Percentiles rank a stretch among this genome's conserved stretches.
Conservation (phyloP, 2,113 vertebrate genomes). For the Oceanites oceanicus region DNA sequence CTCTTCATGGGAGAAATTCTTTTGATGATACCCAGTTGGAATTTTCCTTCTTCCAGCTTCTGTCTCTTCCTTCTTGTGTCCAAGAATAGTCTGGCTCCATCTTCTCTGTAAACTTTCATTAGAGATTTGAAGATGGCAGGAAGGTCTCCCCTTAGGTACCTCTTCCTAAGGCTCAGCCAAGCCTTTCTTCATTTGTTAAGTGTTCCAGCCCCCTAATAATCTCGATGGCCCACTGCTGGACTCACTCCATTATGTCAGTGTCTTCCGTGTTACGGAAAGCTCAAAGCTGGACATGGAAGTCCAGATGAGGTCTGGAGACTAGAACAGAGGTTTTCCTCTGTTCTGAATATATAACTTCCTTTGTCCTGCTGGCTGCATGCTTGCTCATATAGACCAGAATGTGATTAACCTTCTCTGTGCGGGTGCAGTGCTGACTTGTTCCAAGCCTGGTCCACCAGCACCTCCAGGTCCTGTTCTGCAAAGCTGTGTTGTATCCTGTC, state of each 20-base stretch:
- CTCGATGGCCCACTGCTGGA: not conserved
- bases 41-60: not conserved
- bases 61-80: not conserved
- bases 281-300: not conserved
- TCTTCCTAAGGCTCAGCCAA: not conserved
- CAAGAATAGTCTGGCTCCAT: not conserved
- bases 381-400: not conserved
- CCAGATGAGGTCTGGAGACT: not conserved
- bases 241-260: not conserved
- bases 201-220: not conserved
- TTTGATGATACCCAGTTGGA: not conserved
- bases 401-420: not conserved
- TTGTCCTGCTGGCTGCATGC: not conserved
- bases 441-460: not conserved
- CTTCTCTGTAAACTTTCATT: not conserved
- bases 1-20: not conserved
- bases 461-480: not conserved
- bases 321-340: not conserved
- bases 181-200: not conserved
- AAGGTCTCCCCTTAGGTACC: not conserved
- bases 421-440: not conserved
- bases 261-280: not conserved
- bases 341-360: not conserved
- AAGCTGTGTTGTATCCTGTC: not conserved
- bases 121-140: not conserved